These are phyloP conservation scores for Montipora sp. DNA, from an alignment of 64 coral and sea anemone species.

Conservation along the genomic window DNA sequence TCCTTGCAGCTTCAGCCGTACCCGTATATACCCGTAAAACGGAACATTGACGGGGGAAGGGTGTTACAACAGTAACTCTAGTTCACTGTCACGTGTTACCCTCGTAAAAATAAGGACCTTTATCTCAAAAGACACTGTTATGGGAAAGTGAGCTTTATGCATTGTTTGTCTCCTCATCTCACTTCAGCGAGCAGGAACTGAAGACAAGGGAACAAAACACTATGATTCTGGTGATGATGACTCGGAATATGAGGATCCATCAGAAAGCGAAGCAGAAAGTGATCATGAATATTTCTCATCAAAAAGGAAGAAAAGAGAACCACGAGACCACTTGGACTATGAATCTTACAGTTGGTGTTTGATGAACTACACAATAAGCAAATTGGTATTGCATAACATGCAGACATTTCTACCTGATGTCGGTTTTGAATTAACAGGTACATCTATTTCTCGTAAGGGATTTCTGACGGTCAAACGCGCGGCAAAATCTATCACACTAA, in stretches of 20 bases:
- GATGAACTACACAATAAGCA: constrained; percentile 93
- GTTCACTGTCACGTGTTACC: too few species aligned
- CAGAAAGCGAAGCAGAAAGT: constrained; percentile 66
- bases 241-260: constrained; percentile 79
- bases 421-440: constrained; percentile 94
- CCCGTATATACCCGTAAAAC: too few species aligned
- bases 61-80: too few species aligned
- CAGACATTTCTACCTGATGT: constrained; percentile 93
- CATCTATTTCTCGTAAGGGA: not conserved
- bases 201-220: constrained; percentile 35
- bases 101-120: too few species aligned
- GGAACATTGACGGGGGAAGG: too few species aligned
- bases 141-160: not conserved
- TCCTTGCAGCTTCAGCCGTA: too few species aligned
- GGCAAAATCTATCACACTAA: too few species aligned
- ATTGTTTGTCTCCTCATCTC: not conserved
- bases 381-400: constrained; percentile 70
- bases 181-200: constrained; percentile 35
- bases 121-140: too few species aligned
- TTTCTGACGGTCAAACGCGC: too few species aligned
- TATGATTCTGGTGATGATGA: constrained; percentile 63
- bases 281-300: constrained; percentile 45
- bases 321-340: constrained; percentile 84
- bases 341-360: constrained; percentile 95
- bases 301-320: constrained; percentile 71